Conservation (phyloP, 2,797 vertebrate species). For the Sebastes hopkinsi region DNA sequence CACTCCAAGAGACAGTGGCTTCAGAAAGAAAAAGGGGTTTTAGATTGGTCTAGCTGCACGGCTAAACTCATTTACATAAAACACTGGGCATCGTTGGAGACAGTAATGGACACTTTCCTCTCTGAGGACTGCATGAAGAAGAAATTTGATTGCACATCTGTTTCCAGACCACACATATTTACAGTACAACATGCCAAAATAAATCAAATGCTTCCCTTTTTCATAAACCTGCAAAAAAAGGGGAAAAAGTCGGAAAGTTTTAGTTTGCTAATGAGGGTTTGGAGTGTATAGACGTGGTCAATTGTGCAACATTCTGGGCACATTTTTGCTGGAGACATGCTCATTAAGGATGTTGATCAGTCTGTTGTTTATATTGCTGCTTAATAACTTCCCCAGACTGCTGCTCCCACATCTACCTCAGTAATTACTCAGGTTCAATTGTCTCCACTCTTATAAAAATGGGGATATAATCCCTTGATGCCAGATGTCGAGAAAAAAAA, state of each 20-base stretch:
- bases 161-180: conserved; percentile 13
- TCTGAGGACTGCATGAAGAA: background rate
- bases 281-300: background rate
- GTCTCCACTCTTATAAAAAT: conserved; percentile 45
- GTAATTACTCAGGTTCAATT: conserved; percentile 60
- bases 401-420: conserved; percentile 27
- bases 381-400: conserved; percentile 51
- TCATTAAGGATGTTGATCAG: conserved; percentile 58
- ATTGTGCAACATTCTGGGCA: conserved; percentile 5
- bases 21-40: conserved; percentile 12
- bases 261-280: conserved; percentile 10
- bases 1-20: conserved; percentile 24
- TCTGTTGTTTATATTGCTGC: conserved; percentile 44
- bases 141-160: conserved; percentile 14
- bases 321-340: conserved; percentile 11
- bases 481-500: conserved; percentile 32
- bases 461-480: conserved; percentile 28
- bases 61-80: conserved; percentile 29
- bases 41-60: conserved; percentile 8
- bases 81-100: background rate
- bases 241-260: background rate
- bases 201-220: background rate
- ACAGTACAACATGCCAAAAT: background rate
- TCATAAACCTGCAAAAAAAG: background rate
- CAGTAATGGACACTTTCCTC: conserved; percentile 13